Percentiles rank a stretch among this genome's conserved stretches.
Conservation (phyloP, 2,797 vertebrate genomes). For the Clarias laeviceps region DNA sequence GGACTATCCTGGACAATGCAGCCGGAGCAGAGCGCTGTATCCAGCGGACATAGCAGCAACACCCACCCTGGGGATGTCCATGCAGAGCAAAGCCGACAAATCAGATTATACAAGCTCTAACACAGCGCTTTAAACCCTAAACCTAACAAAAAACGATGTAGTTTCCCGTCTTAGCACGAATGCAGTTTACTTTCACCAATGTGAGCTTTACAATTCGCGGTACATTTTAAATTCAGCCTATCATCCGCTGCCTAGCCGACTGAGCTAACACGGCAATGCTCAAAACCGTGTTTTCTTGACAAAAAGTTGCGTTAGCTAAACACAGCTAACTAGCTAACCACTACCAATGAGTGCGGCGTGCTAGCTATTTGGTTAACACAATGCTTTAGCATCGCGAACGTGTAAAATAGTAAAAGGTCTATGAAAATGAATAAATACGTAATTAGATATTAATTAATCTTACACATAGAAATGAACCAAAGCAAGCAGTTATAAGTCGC, state of each 20-base stretch:
- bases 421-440: background rate
- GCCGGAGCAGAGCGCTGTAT: slow-evolving; percentile 20
- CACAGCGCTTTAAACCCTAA: background rate
- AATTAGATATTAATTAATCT: background rate
- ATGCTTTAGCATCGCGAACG: background rate
- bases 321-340: background rate
- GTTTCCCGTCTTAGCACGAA: background rate
- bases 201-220: slow-evolving; percentile 39
- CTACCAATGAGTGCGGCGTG: slow-evolving; percentile 35
- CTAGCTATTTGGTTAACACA: slow-evolving; percentile 42
- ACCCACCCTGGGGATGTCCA: slow-evolving; percentile 31
- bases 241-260: slow-evolving; percentile 20
- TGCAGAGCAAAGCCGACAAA: slow-evolving; percentile 12
- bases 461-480: too few species aligned
- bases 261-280: slow-evolving; percentile 13
- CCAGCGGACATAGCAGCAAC: slow-evolving; percentile 21
- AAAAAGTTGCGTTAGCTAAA: slow-evolving; percentile 22
- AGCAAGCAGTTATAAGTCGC: too few species aligned
- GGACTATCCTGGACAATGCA: slow-evolving; percentile 58
- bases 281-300: slow-evolving; percentile 8
- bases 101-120: background rate
- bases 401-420: background rate
- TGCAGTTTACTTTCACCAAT: background rate
- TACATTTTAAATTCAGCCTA: slow-evolving; percentile 49
- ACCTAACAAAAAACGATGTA: background rate